phyloP scores from a whole-genome alignment of 2,888 invertebrate genomes.

The Drosophila paramelanica region DNA sequence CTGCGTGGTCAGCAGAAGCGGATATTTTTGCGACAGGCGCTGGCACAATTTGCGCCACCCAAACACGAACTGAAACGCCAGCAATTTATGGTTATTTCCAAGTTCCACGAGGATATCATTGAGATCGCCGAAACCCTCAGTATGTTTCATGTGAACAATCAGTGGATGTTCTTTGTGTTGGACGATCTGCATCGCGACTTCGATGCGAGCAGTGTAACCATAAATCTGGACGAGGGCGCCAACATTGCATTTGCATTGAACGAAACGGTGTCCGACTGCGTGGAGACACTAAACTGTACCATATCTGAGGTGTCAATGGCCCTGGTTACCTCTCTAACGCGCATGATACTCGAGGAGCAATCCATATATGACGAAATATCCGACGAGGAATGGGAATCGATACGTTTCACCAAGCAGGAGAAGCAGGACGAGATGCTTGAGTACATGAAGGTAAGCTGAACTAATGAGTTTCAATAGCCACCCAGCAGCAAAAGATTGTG shows the following conservation, averaged over 20 bases:
- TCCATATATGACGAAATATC: slow-evolving; percentile 91
- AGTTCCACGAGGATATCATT: slow-evolving; percentile 87
- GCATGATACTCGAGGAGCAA: slow-evolving; percentile 89
- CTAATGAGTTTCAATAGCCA: background rate
- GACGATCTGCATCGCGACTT: slow-evolving; percentile 86
- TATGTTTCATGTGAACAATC: slow-evolving; percentile 90
- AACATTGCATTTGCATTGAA: slow-evolving; percentile 93
- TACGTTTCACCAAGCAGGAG: slow-evolving; percentile 89
- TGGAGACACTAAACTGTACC: slow-evolving; percentile 89
- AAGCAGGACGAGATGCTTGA: slow-evolving; percentile 88
- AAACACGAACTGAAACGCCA: slow-evolving; percentile 64
- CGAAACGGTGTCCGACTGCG: slow-evolving; percentile 87
- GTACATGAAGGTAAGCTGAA: slow-evolving; percentile 88
- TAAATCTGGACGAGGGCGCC: slow-evolving; percentile 90
- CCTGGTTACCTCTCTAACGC: slow-evolving; percentile 89
- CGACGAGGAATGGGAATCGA: slow-evolving; percentile 94
- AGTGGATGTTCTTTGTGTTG: slow-evolving; percentile 93
- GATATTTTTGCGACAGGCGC: slow-evolving; percentile 62
- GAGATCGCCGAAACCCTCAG: slow-evolving; percentile 88
- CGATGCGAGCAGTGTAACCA: slow-evolving; percentile 86
- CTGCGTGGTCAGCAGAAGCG: slow-evolving; percentile 78
- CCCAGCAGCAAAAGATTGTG: fast-evolving
- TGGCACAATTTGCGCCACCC: slow-evolving; percentile 68
- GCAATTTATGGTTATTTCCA: slow-evolving; percentile 82
- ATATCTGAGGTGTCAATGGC: slow-evolving; percentile 88